Evolutionary conservation across 2,888 invertebrate species (phyloP), one percentile per base, ranked within the genome.

Genomic region (Spialia ferax): DNA sequence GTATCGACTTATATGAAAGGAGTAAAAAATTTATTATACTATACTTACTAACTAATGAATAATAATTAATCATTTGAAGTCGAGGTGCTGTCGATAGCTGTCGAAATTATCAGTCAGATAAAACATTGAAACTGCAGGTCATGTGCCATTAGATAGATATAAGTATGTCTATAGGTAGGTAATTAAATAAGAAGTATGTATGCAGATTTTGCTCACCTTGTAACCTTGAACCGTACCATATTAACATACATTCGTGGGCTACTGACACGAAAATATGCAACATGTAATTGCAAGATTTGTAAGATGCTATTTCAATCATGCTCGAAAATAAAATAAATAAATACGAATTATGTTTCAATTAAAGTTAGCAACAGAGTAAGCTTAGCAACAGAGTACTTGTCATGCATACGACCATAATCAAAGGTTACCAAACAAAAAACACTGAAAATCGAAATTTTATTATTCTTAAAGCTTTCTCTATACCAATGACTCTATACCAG

Each of bases 181-280:
- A 60, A 60, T 18, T 52, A 50, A 45, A 62, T 23, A 50, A 60
- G 61, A 13, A 11, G 61, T 35, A 62, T 62, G 61, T 35, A 62
- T 62, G 35, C 62, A 62, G 32, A 57, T 57, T 42, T 29, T 64
- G 23, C 22, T 23, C 22, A 63, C 54, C 38, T 48, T 22, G 18
- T 56, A 57, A 32, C 57, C 57, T 57, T 64, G 64, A 50, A 64
- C 57, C 38, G 18, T 63, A 42, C 54, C 59, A 52, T 59, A 65
- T 52, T 59, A 52, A 59, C 38, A 54, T 59, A 65, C 38, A 52
- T 65, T 38, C 59, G 59, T 52, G 59, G 26, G 38, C 42, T 57
- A 57, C 38, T 65, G 38, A 65, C 26, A 65, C 11, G 57, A 11
- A 59, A 65, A 59, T 59, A 42, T 20, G 48, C 20, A 48, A 48